These are phyloP conservation scores for Cremastinae sp. DNA, from an alignment of 2,888 invertebrate species.

Conservation along the genomic window DNA sequence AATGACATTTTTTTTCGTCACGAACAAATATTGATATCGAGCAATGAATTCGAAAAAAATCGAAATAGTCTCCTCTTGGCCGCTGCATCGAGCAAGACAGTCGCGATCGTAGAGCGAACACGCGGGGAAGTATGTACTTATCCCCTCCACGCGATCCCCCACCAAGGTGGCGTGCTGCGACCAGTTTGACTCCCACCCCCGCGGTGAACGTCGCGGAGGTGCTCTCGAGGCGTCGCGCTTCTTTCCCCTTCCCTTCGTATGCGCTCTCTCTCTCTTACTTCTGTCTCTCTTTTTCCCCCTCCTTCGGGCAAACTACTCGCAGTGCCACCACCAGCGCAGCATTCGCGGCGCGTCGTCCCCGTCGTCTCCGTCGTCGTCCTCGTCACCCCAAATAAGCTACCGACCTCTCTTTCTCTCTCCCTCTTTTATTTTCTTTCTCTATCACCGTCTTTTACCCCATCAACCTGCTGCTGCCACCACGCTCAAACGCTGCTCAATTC, in stretches of 20 bases:
- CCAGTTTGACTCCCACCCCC: slow-evolving; percentile 59
- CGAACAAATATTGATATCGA: too few relatives aligned
- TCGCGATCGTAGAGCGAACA: slow-evolving; percentile 40
- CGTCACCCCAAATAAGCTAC: slow-evolving; percentile 70
- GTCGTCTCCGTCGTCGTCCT: slow-evolving; percentile 68
- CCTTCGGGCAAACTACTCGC: slow-evolving; percentile 21
- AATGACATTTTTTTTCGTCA: too few relatives aligned
- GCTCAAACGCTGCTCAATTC: slow-evolving; percentile 8
- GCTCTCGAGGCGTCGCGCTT: slow-evolving; percentile 63
- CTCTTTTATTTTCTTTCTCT: slow-evolving; percentile 50
- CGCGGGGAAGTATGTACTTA: slow-evolving; percentile 51
- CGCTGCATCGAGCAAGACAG: slow-evolving; percentile 14
- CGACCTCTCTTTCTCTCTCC: slow-evolving; percentile 65
- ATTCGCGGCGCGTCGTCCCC: slow-evolving; percentile 78
- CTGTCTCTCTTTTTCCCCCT: slow-evolving; percentile 71
- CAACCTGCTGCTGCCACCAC: slow-evolving; percentile 74
- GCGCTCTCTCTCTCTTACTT: slow-evolving; percentile 16
- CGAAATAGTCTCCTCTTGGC: neutral
- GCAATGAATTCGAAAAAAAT: too few relatives aligned
- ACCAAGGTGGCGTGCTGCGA: slow-evolving; percentile 52
- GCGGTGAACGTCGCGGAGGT: slow-evolving; percentile 51
- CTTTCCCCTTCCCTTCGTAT: slow-evolving; percentile 57
- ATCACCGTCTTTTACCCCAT: slow-evolving; percentile 64
- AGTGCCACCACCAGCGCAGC: slow-evolving; percentile 74
- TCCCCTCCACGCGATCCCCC: slow-evolving; percentile 52